These are phyloP conservation scores for Sarcophaga variegata DNA, from an alignment of 2,888 invertebrate genomes.

Conservation along the genomic window DNA sequence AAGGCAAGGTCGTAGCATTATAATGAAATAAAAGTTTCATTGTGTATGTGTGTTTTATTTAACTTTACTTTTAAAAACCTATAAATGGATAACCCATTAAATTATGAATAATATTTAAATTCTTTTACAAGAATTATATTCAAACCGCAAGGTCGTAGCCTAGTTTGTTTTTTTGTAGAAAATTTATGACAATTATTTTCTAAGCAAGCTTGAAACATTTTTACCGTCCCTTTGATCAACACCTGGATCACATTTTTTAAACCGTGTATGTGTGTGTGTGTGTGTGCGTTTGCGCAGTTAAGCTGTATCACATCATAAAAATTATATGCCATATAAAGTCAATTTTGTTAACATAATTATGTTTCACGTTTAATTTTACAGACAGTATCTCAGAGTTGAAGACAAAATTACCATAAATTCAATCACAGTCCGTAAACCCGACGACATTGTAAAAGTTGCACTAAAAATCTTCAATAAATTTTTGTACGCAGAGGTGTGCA, in stretches of 20 bases:
- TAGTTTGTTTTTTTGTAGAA: too few species aligned
- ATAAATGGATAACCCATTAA: too few species aligned
- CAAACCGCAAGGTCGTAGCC: too few species aligned
- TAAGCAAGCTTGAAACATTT: neutral
- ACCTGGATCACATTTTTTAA: neutral
- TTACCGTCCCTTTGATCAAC: neutral
- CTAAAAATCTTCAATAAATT: constrained; percentile 15
- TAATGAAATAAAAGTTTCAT: too few species aligned
- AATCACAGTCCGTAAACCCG: constrained; percentile 39
- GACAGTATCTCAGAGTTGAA: constrained; percentile 23
- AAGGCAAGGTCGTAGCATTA: too few species aligned
- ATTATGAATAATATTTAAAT: too few species aligned
- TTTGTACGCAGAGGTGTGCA: constrained; percentile 38
- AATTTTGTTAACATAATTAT: constrained; percentile 56
- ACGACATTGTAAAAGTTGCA: constrained; percentile 33
- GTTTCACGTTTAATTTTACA: constrained; percentile 52
- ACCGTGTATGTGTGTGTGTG: neutral
- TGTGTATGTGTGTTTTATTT: too few species aligned
- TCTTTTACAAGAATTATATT: too few species aligned
- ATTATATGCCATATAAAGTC: constrained; percentile 57
- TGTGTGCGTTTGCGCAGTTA: neutral
- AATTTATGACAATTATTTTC: neutral
- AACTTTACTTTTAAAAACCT: too few species aligned
- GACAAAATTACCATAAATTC: constrained; percentile 65
- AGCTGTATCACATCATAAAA: constrained; percentile 52